Base-by-base conservation (phyloP, 2,113 vertebrate species). In the Lepidiolamprologus cunningtoni region DNA sequence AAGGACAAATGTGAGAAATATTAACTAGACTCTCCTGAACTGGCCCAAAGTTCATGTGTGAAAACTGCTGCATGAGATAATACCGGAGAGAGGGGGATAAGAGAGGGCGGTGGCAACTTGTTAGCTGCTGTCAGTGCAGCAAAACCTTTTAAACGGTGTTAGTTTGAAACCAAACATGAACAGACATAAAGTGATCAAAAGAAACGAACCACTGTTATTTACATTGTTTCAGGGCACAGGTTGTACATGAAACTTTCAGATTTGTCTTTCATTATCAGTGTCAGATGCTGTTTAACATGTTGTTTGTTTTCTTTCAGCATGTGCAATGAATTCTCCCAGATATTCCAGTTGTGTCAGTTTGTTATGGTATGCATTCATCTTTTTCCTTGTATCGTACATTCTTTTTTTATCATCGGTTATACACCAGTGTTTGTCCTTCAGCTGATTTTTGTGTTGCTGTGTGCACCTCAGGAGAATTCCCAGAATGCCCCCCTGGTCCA, bases 311-410 rank as follows among this genome's bases (percentile, higher is more conserved):
- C 35, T 89, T 93, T 86, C 63, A 99, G 99, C 95, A 99, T 99
- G 99, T 99, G 99, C 96, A 99, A 99, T 92, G 99, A 99, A 81
- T 99, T 99, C 95, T 99, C 98, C 45, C 98, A 99, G 95, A 99
- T 99, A 95, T 99, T 99, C 96, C 99, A 99, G 17, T 97, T 99
- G 7, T 99, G 99, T 95, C 99, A 99, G 90, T 99, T 99, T 97
- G 99, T 99, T 52, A 99, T 99, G 99, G 99, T 99, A 96, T 87
- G 97, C 94, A 54, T 13, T 31, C 9, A 23, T 37, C 6, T 54
- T 37, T 63, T n/a, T n/a, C 31, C 9, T 63, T 63, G 2, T 9
- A 6, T n/a, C 61, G 3, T 11, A 3, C 11, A 17, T 31, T 61
- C 57, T 47, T 66, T 47, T 66, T 47, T 83, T 71, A 23, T 37